A percentile compares a stretch with the other conserved stretches of the same genome.
phyloP scores from a whole-genome alignment of 2,113 vertebrate genomes.

The Trochalopteron elliotii region DNA sequence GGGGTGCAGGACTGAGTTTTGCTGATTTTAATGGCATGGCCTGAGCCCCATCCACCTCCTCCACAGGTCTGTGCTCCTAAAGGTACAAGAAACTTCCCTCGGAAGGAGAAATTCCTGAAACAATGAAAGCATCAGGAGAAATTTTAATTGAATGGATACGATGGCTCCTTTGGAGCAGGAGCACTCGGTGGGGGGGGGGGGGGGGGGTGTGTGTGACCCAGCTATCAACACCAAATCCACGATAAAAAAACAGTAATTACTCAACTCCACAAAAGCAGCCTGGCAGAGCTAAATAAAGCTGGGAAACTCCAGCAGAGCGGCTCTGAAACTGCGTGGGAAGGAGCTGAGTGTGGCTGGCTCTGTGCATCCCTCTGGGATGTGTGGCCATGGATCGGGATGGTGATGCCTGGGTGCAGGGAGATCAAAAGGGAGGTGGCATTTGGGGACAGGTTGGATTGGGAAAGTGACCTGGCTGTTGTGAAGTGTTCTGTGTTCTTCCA shows the following conservation, averaged over 20 bases:
- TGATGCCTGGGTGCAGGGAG: neutral
- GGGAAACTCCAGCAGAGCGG: neutral
- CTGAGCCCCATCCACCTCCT: neutral
- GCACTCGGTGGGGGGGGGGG: too few relatives aligned
- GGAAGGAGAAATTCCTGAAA: neutral
- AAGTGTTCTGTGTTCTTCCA: neutral
- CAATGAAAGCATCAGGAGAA: neutral
- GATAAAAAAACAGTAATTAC: conserved; percentile 56
- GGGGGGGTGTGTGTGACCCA: conserved; percentile 7
- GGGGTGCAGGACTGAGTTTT: neutral
- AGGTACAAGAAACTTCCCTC: neutral
- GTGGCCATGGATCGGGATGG: neutral
- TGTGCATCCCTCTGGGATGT: neutral
- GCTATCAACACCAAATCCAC: neutral
- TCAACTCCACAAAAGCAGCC: conserved; percentile 5
- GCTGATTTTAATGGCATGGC: neutral
- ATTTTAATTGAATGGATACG: neutral
- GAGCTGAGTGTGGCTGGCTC: neutral
- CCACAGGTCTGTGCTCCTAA: fast-evolving
- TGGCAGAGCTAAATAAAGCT: conserved; percentile 20
- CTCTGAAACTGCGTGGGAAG: neutral
- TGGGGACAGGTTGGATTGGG: neutral
- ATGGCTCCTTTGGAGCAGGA: neutral
- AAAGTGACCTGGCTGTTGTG: neutral
- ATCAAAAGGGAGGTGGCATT: fast-evolving